phyloP scores from a whole-genome alignment of 2,113 vertebrate genomes.

The Sus scrofa region DNA sequence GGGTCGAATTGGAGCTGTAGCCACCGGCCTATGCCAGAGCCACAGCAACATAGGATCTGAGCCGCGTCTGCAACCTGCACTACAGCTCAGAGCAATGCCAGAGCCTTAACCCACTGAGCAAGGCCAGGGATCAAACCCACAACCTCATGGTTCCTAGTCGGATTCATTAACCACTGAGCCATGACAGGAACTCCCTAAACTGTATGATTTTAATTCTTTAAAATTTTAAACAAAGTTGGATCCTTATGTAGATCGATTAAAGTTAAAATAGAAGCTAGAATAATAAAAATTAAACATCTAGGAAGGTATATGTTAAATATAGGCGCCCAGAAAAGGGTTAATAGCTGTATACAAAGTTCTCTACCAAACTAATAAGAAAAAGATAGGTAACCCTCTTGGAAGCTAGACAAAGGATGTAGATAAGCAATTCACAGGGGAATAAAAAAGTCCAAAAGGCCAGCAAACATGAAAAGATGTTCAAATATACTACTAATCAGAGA shows the following conservation, averaged over 20 bases:
- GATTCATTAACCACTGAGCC: too few species aligned
- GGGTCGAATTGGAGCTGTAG: too few species aligned
- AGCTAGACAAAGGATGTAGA: neutral
- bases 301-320: neutral
- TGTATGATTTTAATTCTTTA: constrained; percentile 5
- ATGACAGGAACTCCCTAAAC: too few species aligned
- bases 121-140: too few species aligned
- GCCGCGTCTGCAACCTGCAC: too few species aligned
- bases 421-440: neutral
- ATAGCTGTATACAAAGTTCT: neutral
- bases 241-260: neutral
- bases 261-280: neutral
- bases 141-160: too few species aligned
- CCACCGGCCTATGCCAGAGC: too few species aligned
- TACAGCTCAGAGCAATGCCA: too few species aligned
- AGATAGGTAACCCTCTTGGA: neutral
- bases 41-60: too few species aligned
- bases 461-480: constrained; percentile 1
- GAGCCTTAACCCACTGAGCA: too few species aligned
- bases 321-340: neutral
- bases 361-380: neutral
- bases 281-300: neutral
- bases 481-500: neutral
- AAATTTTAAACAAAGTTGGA: neutral
- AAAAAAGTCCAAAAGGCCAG: neutral